Evolutionary conservation across 2,797 vertebrate genomes (phyloP).

Genomic region (Xenopus petersii): DNA sequence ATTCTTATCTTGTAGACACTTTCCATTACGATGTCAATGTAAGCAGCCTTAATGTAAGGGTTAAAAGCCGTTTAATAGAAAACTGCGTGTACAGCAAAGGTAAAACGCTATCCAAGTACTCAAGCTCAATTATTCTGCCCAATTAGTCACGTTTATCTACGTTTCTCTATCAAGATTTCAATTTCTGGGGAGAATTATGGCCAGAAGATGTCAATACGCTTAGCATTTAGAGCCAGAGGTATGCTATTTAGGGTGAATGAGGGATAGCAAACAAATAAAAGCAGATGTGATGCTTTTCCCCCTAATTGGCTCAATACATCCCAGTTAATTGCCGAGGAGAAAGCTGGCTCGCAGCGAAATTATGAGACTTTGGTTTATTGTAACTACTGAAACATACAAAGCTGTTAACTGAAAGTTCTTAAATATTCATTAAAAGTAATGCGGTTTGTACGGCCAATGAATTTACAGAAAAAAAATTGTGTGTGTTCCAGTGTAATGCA

Average conservation of each 20-base stretch:
- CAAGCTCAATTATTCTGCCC: conserved; percentile 85
- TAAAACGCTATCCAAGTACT: conserved; percentile 69
- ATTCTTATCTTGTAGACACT: conserved; percentile 56
- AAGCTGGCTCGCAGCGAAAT: conserved; percentile 63
- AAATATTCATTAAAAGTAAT: conserved; percentile 58
- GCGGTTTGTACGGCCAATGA: not conserved
- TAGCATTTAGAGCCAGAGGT: conserved; percentile 75
- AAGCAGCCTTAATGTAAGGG: conserved; percentile 73
- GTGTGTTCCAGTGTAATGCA: no score
- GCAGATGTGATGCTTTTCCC: conserved; percentile 82
- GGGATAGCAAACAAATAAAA: conserved; percentile 82
- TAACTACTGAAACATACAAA: not conserved
- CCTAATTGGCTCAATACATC: conserved; percentile 79
- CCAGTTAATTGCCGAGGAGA: conserved; percentile 65
- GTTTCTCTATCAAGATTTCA: conserved; percentile 83
- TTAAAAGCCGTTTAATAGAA: conserved; percentile 69
- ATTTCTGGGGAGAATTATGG: conserved; percentile 84
- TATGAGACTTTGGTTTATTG: no score
- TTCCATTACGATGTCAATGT: conserved; percentile 69
- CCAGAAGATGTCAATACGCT: conserved; percentile 78
- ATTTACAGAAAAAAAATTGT: no score
- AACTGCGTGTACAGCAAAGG: conserved; percentile 76
- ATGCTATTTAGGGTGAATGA: conserved; percentile 88
- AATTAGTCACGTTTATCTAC: conserved; percentile 89
- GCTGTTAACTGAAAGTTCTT: not conserved